These are phyloP conservation scores for Danio choprae DNA, from an alignment of 2,797 vertebrate genomes.

Conservation along the genomic window DNA sequence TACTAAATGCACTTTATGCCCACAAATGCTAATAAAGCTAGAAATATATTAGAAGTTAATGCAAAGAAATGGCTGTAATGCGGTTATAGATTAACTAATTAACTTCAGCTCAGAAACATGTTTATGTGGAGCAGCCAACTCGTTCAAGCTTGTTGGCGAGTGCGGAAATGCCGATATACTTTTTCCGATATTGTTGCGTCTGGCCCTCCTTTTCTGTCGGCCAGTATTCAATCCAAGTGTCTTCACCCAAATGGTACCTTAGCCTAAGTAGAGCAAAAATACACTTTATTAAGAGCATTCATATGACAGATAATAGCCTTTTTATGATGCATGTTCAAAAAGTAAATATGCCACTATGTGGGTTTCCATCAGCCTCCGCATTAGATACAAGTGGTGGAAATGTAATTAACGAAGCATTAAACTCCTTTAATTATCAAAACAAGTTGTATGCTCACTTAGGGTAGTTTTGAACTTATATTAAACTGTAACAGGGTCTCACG, in stretches of 20 bases:
- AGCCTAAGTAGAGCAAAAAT: neutral
- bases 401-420: too few relatives aligned
- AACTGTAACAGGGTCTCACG: too few relatives aligned
- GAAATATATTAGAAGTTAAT: neutral
- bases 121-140: constrained; percentile 2
- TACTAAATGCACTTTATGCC: neutral
- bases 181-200: rapidly evolving
- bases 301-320: neutral
- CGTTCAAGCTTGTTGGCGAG: rapidly evolving
- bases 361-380: too few relatives aligned
- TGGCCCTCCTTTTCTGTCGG: neutral
- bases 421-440: too few relatives aligned
- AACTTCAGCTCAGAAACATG: neutral
- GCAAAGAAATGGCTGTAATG: neutral
- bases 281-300: neutral
- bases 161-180: neutral
- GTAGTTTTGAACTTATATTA: too few relatives aligned
- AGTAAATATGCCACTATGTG: neutral
- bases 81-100: neutral
- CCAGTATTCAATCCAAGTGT: constrained; percentile 25
- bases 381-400: too few relatives aligned
- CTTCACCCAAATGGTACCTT: neutral
- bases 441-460: too few relatives aligned
- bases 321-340: neutral
- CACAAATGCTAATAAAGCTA: neutral